Conservation (phyloP, 2,888 invertebrate genomes). For the Andrena minutula region DNA sequence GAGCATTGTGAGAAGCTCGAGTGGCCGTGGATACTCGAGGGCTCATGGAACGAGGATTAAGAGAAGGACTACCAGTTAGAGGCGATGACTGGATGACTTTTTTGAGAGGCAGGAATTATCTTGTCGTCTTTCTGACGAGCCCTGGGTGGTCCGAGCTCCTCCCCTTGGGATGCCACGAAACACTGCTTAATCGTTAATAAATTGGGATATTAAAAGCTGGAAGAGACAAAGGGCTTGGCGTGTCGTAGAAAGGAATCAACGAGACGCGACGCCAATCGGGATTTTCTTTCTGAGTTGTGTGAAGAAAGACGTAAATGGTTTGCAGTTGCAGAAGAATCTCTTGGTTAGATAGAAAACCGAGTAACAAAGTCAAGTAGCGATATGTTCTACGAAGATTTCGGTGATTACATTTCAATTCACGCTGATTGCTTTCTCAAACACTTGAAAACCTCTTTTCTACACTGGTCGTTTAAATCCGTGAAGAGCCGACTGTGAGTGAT, state of each 20-base stretch:
- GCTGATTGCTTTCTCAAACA: background rate
- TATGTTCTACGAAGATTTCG: background rate
- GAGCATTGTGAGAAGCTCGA: conserved; percentile 77
- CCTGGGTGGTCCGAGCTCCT: conserved; percentile 80
- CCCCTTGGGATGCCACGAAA: conserved; percentile 49
- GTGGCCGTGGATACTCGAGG: conserved; percentile 78
- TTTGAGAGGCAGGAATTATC: conserved; percentile 82
- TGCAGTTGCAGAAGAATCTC: background rate
- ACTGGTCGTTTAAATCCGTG: background rate
- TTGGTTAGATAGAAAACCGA: background rate
- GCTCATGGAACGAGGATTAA: conserved; percentile 80
- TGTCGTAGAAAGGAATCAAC: background rate
- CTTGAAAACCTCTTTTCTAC: background rate
- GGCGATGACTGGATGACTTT: conserved; percentile 84
- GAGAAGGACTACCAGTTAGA: conserved; percentile 85
- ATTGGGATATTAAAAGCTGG: conserved; percentile 13
- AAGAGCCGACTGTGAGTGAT: background rate
- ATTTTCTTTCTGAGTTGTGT: background rate
- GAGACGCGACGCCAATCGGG: background rate
- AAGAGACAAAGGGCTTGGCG: background rate
- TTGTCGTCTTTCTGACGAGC: conserved; percentile 78
- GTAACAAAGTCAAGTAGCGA: background rate
- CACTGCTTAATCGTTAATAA: conserved; percentile 52
- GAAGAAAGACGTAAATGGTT: background rate
- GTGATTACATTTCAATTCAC: background rate